Percentiles rank a stretch among this genome's conserved stretches.
Conservation (phyloP, 1,140 invertebrate species). For the Aphelenchoides avenae region DNA sequence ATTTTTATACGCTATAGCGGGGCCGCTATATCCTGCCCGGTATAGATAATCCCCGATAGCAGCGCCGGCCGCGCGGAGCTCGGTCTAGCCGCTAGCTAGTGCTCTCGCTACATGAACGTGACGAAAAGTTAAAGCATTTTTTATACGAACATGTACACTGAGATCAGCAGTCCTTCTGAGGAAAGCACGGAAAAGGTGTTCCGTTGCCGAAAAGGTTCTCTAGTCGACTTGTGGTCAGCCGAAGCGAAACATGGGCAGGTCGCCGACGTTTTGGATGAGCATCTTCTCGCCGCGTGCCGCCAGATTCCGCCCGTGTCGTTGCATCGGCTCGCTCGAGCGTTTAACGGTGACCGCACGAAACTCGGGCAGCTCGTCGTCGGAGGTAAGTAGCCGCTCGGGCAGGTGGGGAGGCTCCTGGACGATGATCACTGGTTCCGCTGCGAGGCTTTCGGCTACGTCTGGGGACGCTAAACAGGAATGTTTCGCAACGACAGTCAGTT, state of each 20-base stretch:
- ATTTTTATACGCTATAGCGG: too few species aligned
- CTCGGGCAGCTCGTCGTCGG: background rate
- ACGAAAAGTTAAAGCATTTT: conserved; percentile 3
- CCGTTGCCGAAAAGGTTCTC: background rate
- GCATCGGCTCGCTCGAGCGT: background rate
- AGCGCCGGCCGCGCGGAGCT: too few species aligned
- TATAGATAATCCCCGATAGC: too few species aligned
- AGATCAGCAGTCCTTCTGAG: background rate
- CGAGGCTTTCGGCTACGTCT: background rate
- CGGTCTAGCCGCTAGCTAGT: background rate
- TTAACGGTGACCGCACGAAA: background rate
- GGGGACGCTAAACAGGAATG: too few species aligned
- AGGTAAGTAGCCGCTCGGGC: too few species aligned
- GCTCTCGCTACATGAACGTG: background rate
- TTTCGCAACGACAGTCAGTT: too few species aligned
- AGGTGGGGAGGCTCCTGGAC: background rate
- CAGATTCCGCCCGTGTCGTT: background rate
- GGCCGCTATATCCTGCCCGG: too few species aligned
- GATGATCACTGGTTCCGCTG: background rate
- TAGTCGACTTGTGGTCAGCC: background rate
- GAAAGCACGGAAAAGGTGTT: background rate
- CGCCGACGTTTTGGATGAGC: background rate
- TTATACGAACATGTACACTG: background rate
- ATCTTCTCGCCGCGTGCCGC: background rate
- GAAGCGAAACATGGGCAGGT: conserved; percentile 8